Evolutionary conservation across 2,888 invertebrate genomes (phyloP), one percentile per base, ranked within the genome.

Genomic region (Sericinus montela): DNA sequence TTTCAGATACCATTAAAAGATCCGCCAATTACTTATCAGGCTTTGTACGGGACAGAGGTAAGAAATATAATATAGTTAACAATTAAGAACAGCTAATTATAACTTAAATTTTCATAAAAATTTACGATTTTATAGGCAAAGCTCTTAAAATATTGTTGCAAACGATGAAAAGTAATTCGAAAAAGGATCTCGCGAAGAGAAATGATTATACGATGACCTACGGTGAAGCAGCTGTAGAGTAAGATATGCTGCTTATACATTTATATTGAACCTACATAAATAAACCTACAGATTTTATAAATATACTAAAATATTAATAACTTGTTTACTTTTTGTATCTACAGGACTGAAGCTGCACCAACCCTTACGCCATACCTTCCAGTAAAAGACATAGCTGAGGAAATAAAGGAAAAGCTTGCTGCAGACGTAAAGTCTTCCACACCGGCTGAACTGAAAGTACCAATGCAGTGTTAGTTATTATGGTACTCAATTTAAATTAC

Each of bases 31-130:
- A 81, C 50, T 60, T 83, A 39, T 83, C 84, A 3, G 78, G 66
- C 7, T 80, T 73, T 57, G 55, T 65, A 14, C 71, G 80, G 16
- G 81, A 83, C 39, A 65, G 80, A 72, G 76, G 84, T 82, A 51
- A 44, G 57, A 57, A 5, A 44, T 40, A 7, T 39, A 0, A 15
- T 10, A 13, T 40, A 0, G 23, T 3, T 11, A 29, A 9, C 19
- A 19, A 5, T 19, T 5, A 19, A 19, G 3, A 2, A 19, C 19
- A 19, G 19, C 19, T 3, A 19, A 3, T 2, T 5, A 19, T 2
- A 19, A 19, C 3, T 19, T 3, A 19, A 19, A 19, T 5, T 19
- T 19, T 19, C 3, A 19, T 19, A 19, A 19, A n/a, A n/a, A n/a
- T n/a, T n/a, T 8, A 11, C n/a, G n/a, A n/a, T 10, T 32, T 32